Percentiles rank a stretch among this genome's conserved stretches.
These are phyloP conservation scores for Erynnis tages DNA, from an alignment of 2,888 invertebrate genomes.

Conservation along the genomic window DNA sequence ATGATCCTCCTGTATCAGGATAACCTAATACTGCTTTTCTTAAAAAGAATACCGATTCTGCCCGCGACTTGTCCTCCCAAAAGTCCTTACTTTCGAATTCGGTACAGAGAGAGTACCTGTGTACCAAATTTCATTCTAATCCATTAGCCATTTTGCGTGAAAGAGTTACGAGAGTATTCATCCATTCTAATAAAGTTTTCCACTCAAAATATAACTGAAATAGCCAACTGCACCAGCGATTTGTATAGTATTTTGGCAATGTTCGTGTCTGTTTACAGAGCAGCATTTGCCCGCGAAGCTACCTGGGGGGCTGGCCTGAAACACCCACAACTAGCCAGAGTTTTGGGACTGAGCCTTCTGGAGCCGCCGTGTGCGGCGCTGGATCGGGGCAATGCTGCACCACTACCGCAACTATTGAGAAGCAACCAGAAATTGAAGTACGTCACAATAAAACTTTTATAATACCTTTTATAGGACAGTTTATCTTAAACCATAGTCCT, in stretches of 20 bases:
- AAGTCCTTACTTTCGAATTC: too few species aligned
- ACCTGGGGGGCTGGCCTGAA: conserved; percentile 91
- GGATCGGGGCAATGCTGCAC: conserved; percentile 93
- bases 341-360: conserved; percentile 90
- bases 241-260: conserved; percentile 1
- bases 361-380: conserved; percentile 94
- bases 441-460: conserved; percentile 32
- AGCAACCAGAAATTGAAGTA: conserved; percentile 76
- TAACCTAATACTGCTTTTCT: too few species aligned
- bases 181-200: too few species aligned
- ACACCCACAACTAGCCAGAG: conserved; percentile 91
- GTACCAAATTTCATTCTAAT: too few species aligned
- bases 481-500: too few species aligned
- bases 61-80: too few species aligned
- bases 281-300: conserved; percentile 94
- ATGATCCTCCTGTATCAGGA: too few species aligned
- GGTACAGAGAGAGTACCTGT: too few species aligned
- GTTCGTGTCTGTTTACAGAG: conserved; percentile 69
- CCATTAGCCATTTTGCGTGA: too few species aligned
- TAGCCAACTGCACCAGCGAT: not conserved
- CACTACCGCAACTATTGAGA: conserved; percentile 86
- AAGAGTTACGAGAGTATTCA: too few species aligned
- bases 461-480: not conserved
- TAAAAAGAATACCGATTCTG: too few species aligned
- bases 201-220: too few species aligned